These are phyloP conservation scores for Orycteropus afer DNA, from an alignment of 2,113 vertebrate species.

Conservation along the genomic window DNA sequence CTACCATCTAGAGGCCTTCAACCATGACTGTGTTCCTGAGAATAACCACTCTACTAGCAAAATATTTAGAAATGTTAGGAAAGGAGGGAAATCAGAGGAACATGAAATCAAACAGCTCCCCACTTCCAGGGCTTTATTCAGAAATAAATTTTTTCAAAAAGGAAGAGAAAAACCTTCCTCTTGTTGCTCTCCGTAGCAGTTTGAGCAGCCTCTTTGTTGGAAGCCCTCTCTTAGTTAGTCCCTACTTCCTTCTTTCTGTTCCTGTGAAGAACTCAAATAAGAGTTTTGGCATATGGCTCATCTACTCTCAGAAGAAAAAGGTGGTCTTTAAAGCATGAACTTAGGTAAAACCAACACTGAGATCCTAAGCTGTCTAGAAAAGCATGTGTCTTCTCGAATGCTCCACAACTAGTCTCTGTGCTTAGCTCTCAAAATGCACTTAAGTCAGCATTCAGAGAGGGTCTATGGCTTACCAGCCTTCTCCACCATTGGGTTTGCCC, in stretches of 20 bases:
- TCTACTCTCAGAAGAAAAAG: constrained; percentile 25
- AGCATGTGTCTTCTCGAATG: background rate
- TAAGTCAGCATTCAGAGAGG: background rate
- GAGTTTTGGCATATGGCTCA: background rate
- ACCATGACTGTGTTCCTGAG: constrained; percentile 11
- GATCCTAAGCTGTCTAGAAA: constrained; percentile 1
- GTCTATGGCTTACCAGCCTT: background rate
- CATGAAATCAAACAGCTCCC: background rate
- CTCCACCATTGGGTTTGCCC: background rate
- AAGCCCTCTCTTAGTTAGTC: background rate
- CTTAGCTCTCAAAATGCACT: background rate
- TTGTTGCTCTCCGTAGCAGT: background rate
- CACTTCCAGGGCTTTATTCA: background rate
- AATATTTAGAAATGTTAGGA: background rate
- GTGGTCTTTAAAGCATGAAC: background rate
- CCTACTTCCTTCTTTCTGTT: background rate
- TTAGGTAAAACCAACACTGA: constrained; percentile 38
- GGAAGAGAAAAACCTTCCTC: background rate
- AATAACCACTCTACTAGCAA: background rate
- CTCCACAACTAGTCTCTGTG: background rate
- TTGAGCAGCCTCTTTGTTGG: background rate
- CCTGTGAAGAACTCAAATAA: background rate
- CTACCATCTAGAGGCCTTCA: background rate
- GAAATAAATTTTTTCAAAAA: background rate
- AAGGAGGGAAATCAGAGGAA: background rate